Conservation (phyloP, 2,888 invertebrate genomes). For the Nomada ferruginata region DNA sequence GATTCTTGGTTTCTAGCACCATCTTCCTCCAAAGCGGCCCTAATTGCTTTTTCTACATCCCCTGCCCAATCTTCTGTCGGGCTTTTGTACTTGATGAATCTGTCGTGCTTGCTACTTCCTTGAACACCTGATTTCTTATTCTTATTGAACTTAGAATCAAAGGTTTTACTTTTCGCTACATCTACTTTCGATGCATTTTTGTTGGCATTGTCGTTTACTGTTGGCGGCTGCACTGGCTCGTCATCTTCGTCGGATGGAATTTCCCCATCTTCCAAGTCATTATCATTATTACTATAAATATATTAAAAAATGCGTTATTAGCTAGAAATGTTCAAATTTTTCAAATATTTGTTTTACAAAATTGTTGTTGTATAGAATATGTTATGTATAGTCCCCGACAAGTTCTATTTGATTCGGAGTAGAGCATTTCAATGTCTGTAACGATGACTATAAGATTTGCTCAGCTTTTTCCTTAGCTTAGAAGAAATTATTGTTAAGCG, state of each 20-base stretch:
- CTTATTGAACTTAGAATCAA: conserved; percentile 78
- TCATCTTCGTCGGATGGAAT: conserved; percentile 90
- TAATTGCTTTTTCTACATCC: conserved; percentile 91
- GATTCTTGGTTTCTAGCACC: conserved; percentile 79
- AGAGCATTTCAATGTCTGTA: conserved; percentile 27
- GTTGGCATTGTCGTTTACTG: conserved; percentile 84
- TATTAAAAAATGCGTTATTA: conserved; percentile 35
- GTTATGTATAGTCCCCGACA: conserved; percentile 1
- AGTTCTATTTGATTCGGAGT: background rate
- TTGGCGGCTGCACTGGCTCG: conserved; percentile 74
- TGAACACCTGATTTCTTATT: conserved; percentile 75
- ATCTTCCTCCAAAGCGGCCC: conserved; percentile 90
- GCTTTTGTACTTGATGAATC: conserved; percentile 85
- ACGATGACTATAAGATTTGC: conserved; percentile 49
- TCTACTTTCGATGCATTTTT: conserved; percentile 79
- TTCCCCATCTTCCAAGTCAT: conserved; percentile 95
- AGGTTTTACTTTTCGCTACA: conserved; percentile 80
- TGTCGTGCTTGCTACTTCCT: conserved; percentile 77
- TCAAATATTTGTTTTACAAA: background rate
- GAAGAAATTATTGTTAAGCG: background rate
- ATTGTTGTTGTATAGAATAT: background rate
- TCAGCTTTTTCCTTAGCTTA: background rate
- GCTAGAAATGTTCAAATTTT: background rate
- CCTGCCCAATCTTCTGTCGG: conserved; percentile 91
- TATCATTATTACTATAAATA: conserved; percentile 78